Evolutionary conservation across 1,140 invertebrate genomes (phyloP).

Genomic region (Notospermus geniculatus): DNA sequence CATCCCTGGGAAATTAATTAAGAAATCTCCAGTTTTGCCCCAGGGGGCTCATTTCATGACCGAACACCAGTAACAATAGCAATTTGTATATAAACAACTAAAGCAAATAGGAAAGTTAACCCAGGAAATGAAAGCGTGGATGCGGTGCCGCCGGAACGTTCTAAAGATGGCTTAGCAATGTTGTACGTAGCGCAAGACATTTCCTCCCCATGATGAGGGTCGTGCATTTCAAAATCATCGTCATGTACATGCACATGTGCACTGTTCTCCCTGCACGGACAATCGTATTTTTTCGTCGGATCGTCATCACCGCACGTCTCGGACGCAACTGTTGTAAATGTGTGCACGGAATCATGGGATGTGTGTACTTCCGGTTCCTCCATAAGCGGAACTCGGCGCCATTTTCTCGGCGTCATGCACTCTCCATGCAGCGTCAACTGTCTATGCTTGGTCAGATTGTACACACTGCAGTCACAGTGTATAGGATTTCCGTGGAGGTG

Average conservation of each 20-base stretch:
- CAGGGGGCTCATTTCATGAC: no score
- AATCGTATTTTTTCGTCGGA: neutral
- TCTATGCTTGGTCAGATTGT: constrained; percentile 5
- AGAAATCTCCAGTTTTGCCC: no score
- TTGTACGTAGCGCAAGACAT: constrained; percentile 2
- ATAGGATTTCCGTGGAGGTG: constrained; percentile 9
- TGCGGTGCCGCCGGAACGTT: no score
- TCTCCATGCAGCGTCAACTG: constrained; percentile 6
- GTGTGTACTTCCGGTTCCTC: constrained; percentile 5
- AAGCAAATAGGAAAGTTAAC: no score
- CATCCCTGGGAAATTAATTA: no score
- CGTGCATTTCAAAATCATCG: neutral
- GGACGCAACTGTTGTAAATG: constrained; percentile 2
- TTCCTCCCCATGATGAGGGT: neutral
- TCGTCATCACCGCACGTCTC: neutral
- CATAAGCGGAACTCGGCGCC: neutral
- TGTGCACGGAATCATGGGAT: neutral
- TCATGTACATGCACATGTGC: neutral
- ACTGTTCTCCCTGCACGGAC: neutral
- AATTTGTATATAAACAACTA: no score
- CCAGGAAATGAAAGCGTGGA: no score
- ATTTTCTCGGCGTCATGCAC: constrained; percentile 2
- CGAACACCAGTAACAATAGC: no score
- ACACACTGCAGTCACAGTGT: constrained; percentile 3
- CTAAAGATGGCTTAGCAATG: no score